Percentiles rank a stretch among this genome's conserved stretches.
These are phyloP conservation scores for Epistrophella euchroma DNA, from an alignment of 2,888 invertebrate genomes.

Conservation along the genomic window DNA sequence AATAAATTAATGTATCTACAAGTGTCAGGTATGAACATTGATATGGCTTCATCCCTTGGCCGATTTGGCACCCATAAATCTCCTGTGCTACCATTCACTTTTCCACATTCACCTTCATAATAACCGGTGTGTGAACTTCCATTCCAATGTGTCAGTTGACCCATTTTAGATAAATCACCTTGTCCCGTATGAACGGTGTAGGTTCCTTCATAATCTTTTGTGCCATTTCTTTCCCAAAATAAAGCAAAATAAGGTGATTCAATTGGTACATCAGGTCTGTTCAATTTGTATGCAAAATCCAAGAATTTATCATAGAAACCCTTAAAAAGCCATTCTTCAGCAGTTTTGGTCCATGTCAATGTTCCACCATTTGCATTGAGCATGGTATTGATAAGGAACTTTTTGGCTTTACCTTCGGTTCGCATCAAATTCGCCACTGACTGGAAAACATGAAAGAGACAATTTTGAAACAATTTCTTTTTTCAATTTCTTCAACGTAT, in stretches of 20 bases:
- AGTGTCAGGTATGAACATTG: slow-evolving; percentile 90
- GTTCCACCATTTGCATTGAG: slow-evolving; percentile 85
- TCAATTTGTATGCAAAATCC: slow-evolving; percentile 85
- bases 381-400: slow-evolving; percentile 85
- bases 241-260: slow-evolving; percentile 92
- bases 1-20: slow-evolving; percentile 87
- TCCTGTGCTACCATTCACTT: slow-evolving; percentile 89
- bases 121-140: slow-evolving; percentile 85
- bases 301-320: slow-evolving; percentile 92
- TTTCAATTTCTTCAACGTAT: no score
- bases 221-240: slow-evolving; percentile 91
- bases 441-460: slow-evolving; percentile 78
- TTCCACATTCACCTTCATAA: slow-evolving; percentile 87
- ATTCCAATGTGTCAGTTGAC: slow-evolving; percentile 89
- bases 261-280: slow-evolving; percentile 83
- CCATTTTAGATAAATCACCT: slow-evolving; percentile 87
- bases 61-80: slow-evolving; percentile 90
- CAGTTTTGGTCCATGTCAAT: slow-evolving; percentile 86
- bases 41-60: slow-evolving; percentile 84
- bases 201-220: slow-evolving; percentile 89
- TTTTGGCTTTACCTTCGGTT: slow-evolving; percentile 76
- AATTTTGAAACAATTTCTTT: no score
- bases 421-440: slow-evolving; percentile 82
- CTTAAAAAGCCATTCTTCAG: slow-evolving; percentile 89
- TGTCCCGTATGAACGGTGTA: slow-evolving; percentile 91